Percentiles rank a stretch among this genome's conserved stretches.
phyloP scores from a whole-genome alignment of 2,888 invertebrate species.

The Kuschelorhynchus macadamiae region DNA sequence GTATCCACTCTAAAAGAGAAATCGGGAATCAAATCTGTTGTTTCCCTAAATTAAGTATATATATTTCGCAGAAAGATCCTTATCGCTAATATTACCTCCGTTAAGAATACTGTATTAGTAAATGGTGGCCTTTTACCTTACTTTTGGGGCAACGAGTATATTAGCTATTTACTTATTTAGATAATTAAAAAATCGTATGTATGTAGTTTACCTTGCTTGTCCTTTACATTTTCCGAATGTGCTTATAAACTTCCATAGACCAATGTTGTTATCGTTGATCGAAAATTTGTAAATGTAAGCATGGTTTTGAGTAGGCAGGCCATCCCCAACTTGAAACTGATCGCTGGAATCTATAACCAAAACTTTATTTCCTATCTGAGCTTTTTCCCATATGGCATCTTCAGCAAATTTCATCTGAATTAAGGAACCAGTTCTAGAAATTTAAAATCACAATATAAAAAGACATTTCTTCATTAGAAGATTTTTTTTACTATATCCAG shows the following conservation, averaged over 20 bases:
- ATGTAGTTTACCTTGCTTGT: conserved; percentile 60
- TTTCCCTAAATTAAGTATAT: too few species aligned
- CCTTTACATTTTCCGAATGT: conserved; percentile 72
- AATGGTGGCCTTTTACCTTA: too few species aligned
- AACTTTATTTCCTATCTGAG: conserved; percentile 43
- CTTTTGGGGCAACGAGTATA: too few species aligned
- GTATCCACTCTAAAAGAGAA: conserved; percentile 29
- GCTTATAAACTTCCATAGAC: conserved; percentile 89
- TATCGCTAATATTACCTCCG: too few species aligned
- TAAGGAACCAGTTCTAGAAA: conserved; percentile 52
- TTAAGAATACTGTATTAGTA: too few species aligned
- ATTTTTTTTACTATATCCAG: too few species aligned
- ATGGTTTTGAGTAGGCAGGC: conserved; percentile 59
- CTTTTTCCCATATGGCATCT: conserved; percentile 41
- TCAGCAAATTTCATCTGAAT: conserved; percentile 53
- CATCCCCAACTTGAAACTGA: conserved; percentile 57
- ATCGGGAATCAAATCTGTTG: too few species aligned
- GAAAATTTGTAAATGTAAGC: conserved; percentile 86
- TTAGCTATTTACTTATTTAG: too few species aligned
- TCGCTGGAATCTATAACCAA: conserved; percentile 50
- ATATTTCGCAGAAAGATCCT: too few species aligned
- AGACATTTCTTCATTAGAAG: background rate
- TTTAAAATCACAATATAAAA: background rate
- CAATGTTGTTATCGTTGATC: conserved; percentile 83
- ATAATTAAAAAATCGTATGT: too few species aligned